Conservation (phyloP, 2,113 vertebrate species). For the Steatornis caripensis region DNA sequence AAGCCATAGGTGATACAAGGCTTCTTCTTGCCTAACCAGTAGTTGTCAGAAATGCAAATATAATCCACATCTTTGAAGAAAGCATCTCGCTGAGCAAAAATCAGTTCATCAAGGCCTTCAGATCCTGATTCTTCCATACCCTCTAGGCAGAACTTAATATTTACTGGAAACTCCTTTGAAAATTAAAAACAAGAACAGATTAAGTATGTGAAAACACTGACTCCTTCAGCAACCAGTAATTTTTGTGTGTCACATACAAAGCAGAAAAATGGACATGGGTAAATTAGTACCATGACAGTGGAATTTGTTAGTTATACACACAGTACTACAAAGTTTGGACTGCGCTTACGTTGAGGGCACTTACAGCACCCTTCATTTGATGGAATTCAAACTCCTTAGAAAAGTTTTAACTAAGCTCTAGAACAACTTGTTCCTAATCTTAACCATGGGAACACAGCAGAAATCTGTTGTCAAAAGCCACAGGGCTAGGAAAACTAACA, state of each 20-base stretch:
- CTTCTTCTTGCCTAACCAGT: conserved; percentile 96
- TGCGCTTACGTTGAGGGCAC: not conserved
- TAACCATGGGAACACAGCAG: not conserved
- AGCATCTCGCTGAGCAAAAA: conserved; percentile 81
- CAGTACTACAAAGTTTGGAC: not conserved
- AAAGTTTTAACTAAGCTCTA: not conserved
- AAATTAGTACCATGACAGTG: not conserved
- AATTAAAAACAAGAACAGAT: not conserved
- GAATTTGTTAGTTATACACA: not conserved
- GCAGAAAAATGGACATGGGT: not conserved
- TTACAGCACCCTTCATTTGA: not conserved
- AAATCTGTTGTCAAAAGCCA: not conserved
- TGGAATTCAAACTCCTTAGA: not conserved
- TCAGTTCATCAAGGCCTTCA: conserved; percentile 89
- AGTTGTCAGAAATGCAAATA: conserved; percentile 96
- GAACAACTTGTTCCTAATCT: not conserved
- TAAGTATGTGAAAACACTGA: not conserved
- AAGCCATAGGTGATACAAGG: conserved; percentile 97
- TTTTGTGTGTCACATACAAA: not conserved
- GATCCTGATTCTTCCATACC: conserved; percentile 98
- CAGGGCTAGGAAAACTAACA: not conserved
- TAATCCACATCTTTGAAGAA: conserved; percentile 95
- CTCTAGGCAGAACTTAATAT: conserved; percentile 94
- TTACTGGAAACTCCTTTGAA: conserved; percentile 89
- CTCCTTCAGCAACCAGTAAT: not conserved